Evolutionary conservation across 2,888 invertebrate genomes (phyloP).

Genomic region (Herminia tarsipennalis): DNA sequence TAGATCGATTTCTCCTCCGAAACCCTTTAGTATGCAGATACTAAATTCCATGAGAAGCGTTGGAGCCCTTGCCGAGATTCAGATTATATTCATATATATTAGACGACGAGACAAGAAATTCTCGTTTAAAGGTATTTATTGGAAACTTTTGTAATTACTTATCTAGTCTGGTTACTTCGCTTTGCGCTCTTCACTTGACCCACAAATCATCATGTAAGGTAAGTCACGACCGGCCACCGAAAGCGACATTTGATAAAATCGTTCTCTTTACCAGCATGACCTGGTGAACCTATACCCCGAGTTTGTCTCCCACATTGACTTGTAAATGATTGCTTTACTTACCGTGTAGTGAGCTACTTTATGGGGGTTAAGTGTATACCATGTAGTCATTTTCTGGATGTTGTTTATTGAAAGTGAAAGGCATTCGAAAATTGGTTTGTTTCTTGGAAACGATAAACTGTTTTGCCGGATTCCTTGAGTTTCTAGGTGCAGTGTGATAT

Average conservation of each 20-base stretch:
- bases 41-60: too few relatives aligned
- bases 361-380: slow-evolving; percentile 13
- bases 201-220: slow-evolving; percentile 68
- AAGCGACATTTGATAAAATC: slow-evolving; percentile 82
- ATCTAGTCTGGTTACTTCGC: too few relatives aligned
- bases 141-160: too few relatives aligned
- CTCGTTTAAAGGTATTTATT: too few relatives aligned
- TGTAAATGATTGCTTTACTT: slow-evolving; percentile 44
- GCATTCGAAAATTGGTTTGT: slow-evolving; percentile 1
- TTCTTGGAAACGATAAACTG: not conserved
- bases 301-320: slow-evolving; percentile 58
- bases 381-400: slow-evolving; percentile 8
- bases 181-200: slow-evolving; percentile 38
- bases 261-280: slow-evolving; percentile 75
- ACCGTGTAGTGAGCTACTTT: slow-evolving; percentile 13
- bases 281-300: slow-evolving; percentile 60
- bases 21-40: too few relatives aligned
- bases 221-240: slow-evolving; percentile 82
- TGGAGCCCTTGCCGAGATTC: too few relatives aligned
- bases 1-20: too few relatives aligned
- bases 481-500: not conserved
- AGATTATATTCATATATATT: too few relatives aligned
- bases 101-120: too few relatives aligned
- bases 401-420: slow-evolving; percentile 12
- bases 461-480: not conserved